phyloP scores from a whole-genome alignment of 2,113 vertebrate genomes.

The Stigmatopora argus region DNA sequence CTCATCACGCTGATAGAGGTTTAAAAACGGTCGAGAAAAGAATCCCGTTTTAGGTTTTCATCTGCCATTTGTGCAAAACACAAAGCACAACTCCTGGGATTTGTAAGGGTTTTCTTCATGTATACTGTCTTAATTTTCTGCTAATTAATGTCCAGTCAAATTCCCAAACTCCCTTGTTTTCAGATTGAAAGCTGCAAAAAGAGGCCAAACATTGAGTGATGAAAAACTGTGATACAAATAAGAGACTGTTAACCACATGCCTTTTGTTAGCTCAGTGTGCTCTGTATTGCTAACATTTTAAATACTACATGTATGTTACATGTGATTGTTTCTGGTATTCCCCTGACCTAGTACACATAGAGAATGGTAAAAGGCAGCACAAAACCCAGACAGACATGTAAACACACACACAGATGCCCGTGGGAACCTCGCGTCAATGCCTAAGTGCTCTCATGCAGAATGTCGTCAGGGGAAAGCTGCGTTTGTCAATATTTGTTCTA shows the following conservation, averaged over 20 bases:
- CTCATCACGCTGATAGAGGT: too few relatives aligned
- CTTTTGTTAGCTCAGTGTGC: conserved; percentile 58
- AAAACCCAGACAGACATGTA: conserved; percentile 15
- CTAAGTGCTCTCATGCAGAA: conserved; percentile 32
- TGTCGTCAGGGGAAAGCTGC: conserved; percentile 30
- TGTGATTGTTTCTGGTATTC: conserved; percentile 37
- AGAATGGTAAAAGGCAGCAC: conserved; percentile 29
- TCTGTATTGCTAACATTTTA: conserved; percentile 48
- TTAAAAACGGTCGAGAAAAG: too few relatives aligned
- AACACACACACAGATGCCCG: conserved; percentile 12
- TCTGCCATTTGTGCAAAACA: background rate
- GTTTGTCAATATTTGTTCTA: conserved; percentile 51
- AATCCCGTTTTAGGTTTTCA: too few relatives aligned
- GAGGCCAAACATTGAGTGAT: conserved; percentile 36
- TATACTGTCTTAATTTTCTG: conserved; percentile 17
- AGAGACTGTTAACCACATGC: conserved; percentile 71
- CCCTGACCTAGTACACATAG: conserved; percentile 22
- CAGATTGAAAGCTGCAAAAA: conserved; percentile 27
- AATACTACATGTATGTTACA: conserved; percentile 27
- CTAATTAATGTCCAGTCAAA: conserved; percentile 20
- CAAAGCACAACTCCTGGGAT: conserved; percentile 30
- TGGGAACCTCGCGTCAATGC: conserved; percentile 27
- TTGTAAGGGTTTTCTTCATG: conserved; percentile 2
- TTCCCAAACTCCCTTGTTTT: conserved; percentile 21
- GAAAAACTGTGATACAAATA: conserved; percentile 59